Evolutionary conservation across 2,113 vertebrate species (phyloP), one percentile per base, ranked within the genome.

Genomic region (Plotosus lineatus): DNA sequence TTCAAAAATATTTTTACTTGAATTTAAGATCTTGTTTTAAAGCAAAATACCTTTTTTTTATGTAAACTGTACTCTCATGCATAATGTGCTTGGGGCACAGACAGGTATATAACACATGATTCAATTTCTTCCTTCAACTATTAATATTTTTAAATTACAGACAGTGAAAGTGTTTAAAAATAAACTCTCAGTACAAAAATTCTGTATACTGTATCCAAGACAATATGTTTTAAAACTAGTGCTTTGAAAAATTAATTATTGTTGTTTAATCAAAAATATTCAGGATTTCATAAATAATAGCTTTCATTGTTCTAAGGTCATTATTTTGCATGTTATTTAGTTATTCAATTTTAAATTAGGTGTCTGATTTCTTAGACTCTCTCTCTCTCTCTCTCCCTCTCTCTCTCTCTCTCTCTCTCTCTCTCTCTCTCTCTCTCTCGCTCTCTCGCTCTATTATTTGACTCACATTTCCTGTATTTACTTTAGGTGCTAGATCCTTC

Each of bases 401-500:
- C 11, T 26, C 50, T 77, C n/a, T 65, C 21, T 71, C 36, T 46
- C 74, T 79, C 26, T 63, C 46, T 71, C 61, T 66, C 26, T 23
- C 50, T 77, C 42, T 56, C 40, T 79, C 36, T 55, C 72, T 80
- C 33, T 65, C 72, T 79, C 19, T 88, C 83, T 88, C 84, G 86
- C 78, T 80, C 76, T 73, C 55, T 74, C 9, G 8, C 11, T 21
- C 79, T 80, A 73, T 75, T 44, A 68, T 11, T 11, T 26, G 44
- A 60, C 75, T 83, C 74, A 81, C 42, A 78, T 81, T 78, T 82
- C 78, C 78, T 86, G 76, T 83, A 68, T 80, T 87, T 84, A 66
- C 14, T 42, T 3, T 91, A 99, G 98, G 98, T 91, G 93, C 95
- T 89, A 99, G 98, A 89, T 99, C 98, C 78, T 99, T 99, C 95